These are phyloP conservation scores for Cottoperca gobio DNA, from an alignment of 2,797 vertebrate species.

Conservation along the genomic window DNA sequence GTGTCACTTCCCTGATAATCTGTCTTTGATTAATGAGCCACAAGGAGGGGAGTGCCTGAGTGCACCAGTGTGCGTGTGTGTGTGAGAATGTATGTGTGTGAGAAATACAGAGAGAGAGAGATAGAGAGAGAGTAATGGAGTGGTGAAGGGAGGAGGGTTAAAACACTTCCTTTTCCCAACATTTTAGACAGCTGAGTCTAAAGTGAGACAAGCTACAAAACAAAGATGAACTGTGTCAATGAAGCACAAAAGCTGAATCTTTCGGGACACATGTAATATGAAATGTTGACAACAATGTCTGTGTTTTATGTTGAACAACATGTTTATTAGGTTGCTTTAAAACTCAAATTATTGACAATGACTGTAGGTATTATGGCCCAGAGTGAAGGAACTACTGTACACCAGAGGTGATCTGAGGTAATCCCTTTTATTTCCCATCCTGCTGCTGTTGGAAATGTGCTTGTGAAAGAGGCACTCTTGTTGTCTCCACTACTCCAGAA, in stretches of 20 bases:
- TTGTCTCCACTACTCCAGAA: no score
- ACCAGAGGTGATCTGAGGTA: not conserved
- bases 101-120: no score
- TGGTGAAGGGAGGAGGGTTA: slow-evolving; percentile 2
- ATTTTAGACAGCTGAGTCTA: slow-evolving; percentile 10
- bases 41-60: slow-evolving; percentile 33
- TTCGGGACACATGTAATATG: not conserved
- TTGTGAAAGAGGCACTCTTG: no score
- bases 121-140: not conserved
- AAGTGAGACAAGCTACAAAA: slow-evolving; percentile 10
- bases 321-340: not conserved
- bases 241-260: not conserved
- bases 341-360: not conserved
- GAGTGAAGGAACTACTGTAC: not conserved
- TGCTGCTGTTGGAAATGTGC: no score
- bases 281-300: not conserved
- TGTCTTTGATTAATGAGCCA: slow-evolving; percentile 81
- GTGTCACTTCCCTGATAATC: slow-evolving; percentile 79
- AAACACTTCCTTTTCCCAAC: slow-evolving; percentile 2
- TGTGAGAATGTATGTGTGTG: slow-evolving; percentile 12
- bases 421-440: no score
- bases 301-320: not conserved
- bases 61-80: slow-evolving; percentile 4
- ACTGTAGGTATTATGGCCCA: not conserved
- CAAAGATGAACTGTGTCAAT: slow-evolving; percentile 4